These are phyloP conservation scores for Pogonophryne albipinna DNA, from an alignment of 2,797 vertebrate genomes.

Conservation along the genomic window DNA sequence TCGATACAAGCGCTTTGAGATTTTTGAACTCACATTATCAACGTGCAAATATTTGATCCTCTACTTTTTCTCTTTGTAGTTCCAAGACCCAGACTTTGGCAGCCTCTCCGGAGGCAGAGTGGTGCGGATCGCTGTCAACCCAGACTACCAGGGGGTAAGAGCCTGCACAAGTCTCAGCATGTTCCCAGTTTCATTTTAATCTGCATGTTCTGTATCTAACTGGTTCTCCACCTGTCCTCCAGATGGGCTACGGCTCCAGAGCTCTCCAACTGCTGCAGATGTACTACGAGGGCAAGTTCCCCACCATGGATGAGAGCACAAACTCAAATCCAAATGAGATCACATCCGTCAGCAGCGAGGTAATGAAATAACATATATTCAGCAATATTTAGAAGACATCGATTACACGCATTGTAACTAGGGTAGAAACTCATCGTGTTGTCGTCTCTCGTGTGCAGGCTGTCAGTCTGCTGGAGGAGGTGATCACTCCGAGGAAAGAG, in stretches of 20 bases:
- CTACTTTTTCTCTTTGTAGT: conserved; percentile 77
- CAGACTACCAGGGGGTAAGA: conserved; percentile 96
- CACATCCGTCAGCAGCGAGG: conserved; percentile 92
- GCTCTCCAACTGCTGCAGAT: conserved; percentile 92
- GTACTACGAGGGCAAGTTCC: conserved; percentile 96
- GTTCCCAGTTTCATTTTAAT: not conserved
- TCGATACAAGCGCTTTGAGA: not conserved
- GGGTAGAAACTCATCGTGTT: not conserved
- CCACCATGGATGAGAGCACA: conserved; percentile 89
- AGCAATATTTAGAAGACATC: not conserved
- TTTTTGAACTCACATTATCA: not conserved
- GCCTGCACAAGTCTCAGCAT: no score
- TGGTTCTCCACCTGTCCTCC: conserved; percentile 18
- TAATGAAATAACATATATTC: conserved; percentile 57
- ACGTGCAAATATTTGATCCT: not conserved
- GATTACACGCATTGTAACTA: not conserved
- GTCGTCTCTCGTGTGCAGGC: conserved; percentile 77
- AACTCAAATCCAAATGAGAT: conserved; percentile 84
- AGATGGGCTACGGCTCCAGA: conserved; percentile 98
- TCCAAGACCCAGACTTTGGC: conserved; percentile 96
- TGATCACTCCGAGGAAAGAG: conserved; percentile 91
- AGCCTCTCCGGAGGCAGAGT: conserved; percentile 93
- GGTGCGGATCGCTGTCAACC: conserved; percentile 96
- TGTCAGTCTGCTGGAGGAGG: conserved; percentile 94
- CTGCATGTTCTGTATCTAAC: conserved; percentile 4